Percentiles rank a stretch among this genome's conserved stretches.
Conservation (phyloP, 2,888 invertebrate species). For the Proisotoma minuta region DNA sequence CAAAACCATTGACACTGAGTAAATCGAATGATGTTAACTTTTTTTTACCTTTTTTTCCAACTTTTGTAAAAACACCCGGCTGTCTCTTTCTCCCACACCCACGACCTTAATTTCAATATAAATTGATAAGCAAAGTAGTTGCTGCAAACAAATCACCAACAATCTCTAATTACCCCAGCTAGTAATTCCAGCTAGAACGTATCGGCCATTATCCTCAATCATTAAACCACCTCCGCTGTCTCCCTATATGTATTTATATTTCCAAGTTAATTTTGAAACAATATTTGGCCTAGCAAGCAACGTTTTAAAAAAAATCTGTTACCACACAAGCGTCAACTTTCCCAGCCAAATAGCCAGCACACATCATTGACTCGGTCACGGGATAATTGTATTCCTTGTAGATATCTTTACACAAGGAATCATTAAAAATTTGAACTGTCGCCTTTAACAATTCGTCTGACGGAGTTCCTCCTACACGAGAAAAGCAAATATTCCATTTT, state of each 20-base stretch:
- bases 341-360: constrained; percentile 41
- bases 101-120: constrained; percentile 28
- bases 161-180: too few species aligned
- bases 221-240: constrained; percentile 53
- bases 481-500: not conserved
- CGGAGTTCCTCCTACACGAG: constrained; percentile 34
- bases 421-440: constrained; percentile 39
- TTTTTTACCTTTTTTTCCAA: constrained; percentile 23
- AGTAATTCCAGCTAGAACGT: constrained; percentile 52
- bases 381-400: constrained; percentile 35
- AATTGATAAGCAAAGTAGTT: not conserved
- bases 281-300: too few species aligned
- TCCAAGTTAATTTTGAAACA: not conserved
- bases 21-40: not conserved
- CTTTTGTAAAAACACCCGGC: constrained; percentile 43
- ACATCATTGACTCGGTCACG: constrained; percentile 40
- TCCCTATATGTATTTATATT: constrained; percentile 48
- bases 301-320: constrained; percentile 5
- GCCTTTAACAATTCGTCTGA: constrained; percentile 40
- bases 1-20: constrained; percentile 1
- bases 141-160: not conserved
- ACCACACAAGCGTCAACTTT: constrained; percentile 43
- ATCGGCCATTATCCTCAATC: constrained; percentile 48
- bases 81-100: constrained; percentile 42
- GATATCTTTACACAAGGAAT: constrained; percentile 30